phyloP scores from a whole-genome alignment of 2,888 invertebrate genomes.

The Nomada hirtipes region DNA sequence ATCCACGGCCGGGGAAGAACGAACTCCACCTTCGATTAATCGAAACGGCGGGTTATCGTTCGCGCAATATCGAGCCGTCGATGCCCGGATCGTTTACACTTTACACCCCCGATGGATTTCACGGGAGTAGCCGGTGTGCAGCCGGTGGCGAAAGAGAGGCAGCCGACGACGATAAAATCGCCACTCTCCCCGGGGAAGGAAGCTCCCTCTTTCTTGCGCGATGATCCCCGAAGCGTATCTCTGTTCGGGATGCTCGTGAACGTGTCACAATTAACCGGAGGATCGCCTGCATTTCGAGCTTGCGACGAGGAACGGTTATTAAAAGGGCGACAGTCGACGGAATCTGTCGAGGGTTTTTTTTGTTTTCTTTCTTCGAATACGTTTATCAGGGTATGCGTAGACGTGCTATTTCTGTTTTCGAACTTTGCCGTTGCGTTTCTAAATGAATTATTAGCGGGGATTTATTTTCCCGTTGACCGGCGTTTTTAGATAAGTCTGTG shows the following conservation, averaged over 20 bases:
- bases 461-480: conserved; percentile 12
- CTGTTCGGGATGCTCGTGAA: conserved; percentile 7
- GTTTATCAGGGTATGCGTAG: conserved; percentile 46
- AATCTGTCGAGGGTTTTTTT: conserved; percentile 27
- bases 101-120: conserved; percentile 73
- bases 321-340: conserved; percentile 19
- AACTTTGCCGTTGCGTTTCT: background rate
- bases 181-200: conserved; percentile 13
- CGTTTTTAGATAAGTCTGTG: too few relatives aligned
- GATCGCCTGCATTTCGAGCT: conserved; percentile 29
- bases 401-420: background rate
- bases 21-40: conserved; percentile 69
- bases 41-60: conserved; percentile 70
- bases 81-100: conserved; percentile 72
- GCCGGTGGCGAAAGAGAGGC: conserved; percentile 1
- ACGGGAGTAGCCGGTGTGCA: conserved; percentile 54
- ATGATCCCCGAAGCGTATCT: conserved; percentile 27
- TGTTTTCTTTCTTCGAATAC: conserved; percentile 42
- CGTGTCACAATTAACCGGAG: conserved; percentile 46
- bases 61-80: conserved; percentile 63
- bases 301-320: conserved; percentile 20
- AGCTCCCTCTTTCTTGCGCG: conserved; percentile 7
- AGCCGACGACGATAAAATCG: conserved; percentile 59
- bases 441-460: conserved; percentile 12
- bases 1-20: background rate